Percentiles rank a stretch among this genome's conserved stretches.
Evolutionary conservation across 2,113 vertebrate genomes (phyloP).

Genomic region (Microtus oregoni): DNA sequence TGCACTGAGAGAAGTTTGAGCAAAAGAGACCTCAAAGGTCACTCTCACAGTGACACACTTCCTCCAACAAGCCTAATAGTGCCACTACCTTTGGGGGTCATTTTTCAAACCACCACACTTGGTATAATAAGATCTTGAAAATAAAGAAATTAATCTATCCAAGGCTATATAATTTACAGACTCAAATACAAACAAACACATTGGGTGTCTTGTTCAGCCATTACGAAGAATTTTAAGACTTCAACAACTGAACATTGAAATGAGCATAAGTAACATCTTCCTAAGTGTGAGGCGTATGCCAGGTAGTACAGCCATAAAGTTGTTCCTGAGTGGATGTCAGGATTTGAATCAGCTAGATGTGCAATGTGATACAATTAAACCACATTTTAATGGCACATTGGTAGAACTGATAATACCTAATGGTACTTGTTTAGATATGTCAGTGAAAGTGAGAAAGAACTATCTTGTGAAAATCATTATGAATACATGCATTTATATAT

Average conservation of each 20-base stretch:
- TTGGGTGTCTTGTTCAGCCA: background rate
- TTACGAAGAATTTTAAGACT: background rate
- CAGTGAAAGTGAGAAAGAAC: background rate
- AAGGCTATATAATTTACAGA: background rate
- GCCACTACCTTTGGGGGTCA: background rate
- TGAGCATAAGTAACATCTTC: background rate
- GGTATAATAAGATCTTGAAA: background rate
- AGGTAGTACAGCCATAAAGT: fast-evolving
- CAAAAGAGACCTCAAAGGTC: background rate
- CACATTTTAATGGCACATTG: background rate
- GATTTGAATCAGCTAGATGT: background rate
- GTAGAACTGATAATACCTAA: background rate
- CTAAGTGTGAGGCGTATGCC: background rate
- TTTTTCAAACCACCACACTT: background rate
- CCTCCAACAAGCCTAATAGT: background rate
- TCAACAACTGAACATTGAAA: background rate
- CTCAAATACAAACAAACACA: background rate
- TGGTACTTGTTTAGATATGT: background rate
- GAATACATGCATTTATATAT: no score
- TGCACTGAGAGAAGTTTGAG: background rate
- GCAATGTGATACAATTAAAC: background rate
- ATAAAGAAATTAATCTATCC: background rate
- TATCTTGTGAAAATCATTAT: background rate
- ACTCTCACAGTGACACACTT: background rate
- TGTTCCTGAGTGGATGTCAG: background rate